phyloP scores from a whole-genome alignment of 2,113 vertebrate genomes.

The Centropus unirufus region DNA sequence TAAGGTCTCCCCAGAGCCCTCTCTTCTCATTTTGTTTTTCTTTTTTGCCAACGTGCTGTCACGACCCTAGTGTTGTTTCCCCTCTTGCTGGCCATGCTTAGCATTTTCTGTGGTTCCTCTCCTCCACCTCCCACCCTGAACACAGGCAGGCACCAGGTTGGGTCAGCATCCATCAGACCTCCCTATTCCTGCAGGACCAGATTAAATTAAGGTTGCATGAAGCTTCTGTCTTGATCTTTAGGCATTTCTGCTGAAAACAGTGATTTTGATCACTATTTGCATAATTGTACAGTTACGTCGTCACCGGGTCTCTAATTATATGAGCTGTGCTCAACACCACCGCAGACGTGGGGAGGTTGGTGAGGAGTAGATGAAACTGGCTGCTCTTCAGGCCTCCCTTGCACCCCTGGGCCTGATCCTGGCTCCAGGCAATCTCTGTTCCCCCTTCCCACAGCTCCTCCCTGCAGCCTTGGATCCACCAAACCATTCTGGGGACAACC shows the following conservation, averaged over 20 bases:
- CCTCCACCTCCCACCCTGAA: not conserved
- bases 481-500: too few relatives aligned
- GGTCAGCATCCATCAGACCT: conserved; percentile 34
- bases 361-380: not conserved
- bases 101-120: not conserved
- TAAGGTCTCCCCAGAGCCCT: too few relatives aligned
- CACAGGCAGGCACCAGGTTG: not conserved
- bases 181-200: conserved; percentile 48
- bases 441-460: not conserved
- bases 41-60: not conserved
- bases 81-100: not conserved
- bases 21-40: not conserved
- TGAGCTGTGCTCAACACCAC: not conserved
- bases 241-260: conserved; percentile 63
- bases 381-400: not conserved
- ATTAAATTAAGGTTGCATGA: conserved; percentile 46
- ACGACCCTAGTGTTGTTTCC: not conserved
- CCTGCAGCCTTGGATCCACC: not conserved
- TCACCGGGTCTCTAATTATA: not conserved
- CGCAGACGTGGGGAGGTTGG: not conserved
- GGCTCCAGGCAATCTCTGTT: not conserved
- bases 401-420: not conserved
- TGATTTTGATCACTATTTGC: conserved; percentile 56
- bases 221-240: conserved; percentile 46
- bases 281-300: conserved; percentile 40